Base-by-base conservation (phyloP, 2,888 invertebrate genomes). In the Perdita meconis region DNA sequence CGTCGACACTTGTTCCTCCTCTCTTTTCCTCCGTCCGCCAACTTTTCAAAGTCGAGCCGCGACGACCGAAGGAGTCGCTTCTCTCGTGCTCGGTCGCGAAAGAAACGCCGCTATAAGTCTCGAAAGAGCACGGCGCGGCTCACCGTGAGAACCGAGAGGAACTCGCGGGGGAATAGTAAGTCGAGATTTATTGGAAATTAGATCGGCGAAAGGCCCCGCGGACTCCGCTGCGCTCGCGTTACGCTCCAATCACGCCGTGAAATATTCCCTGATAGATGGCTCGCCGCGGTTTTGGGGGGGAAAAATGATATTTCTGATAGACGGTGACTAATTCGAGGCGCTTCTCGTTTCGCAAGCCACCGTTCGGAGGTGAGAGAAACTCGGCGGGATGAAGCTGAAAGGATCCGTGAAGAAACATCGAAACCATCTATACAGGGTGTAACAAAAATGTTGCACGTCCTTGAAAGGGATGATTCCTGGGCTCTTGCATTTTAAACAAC, bases 11-110 rank as follows among this genome's bases (percentile, higher is more conserved):
- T 59, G 75, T 70, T 71, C 68, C 63, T 44, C 59, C 68, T 55
- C 40, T 53, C 47, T 61, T 59, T n/a, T 42, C 60, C 53, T 59
- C 40, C 40, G 59, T 50, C 50, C 36, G 38, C 47, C 40, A 51
- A 66, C 70, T 71, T 81, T 66, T 81, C 79, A 64, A 73, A 80
- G 59, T 64, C 74, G 53, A 56, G 34, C 59, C 66, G 56, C 63
- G 74, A 57, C 65, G 74, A 61, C 65, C 74, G 63, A 60, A 26
- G 6, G 73, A 56, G 59, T 50, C 59, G 66, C 64, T 76, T 59
- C 72, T 30, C 61, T 53, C 36, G 44, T 34, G n/a, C 51, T 36
- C 13, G 44, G 2, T 60, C 63, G 34, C 42, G 55, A 56, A 63
- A 65, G 67, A 72, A 61, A 56, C 53, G 34, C 22, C 38, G 26